Evolutionary conservation across 2,888 invertebrate species (phyloP), one percentile per base, ranked within the genome.

Genomic region (Carterocephalus palaemon): DNA sequence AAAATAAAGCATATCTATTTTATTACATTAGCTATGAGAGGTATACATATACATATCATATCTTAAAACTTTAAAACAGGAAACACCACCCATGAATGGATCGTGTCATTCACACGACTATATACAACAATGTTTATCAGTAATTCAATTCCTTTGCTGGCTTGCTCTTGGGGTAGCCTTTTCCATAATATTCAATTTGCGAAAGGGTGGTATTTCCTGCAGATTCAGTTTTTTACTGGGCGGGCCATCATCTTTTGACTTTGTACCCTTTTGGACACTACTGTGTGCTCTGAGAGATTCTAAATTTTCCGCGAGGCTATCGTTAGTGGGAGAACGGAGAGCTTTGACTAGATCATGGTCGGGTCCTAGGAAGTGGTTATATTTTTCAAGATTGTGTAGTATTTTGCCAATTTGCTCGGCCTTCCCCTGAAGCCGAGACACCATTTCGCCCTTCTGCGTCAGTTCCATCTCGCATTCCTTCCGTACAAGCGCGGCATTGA

Each of bases 401-500:
- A 96, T 94, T 89, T 95, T 94, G 86, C 96, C 96, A 84, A 98
- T 96, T 87, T 97, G 96, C 74, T 94, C 94, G 63, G 97, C 96
- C 89, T 97, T 98, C 69, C 93, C 93, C 87, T 98, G 98, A 64
- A 98, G 92, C 67, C 96, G 93, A 77, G 94, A 93, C 67, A 98
- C 97, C 92, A 97, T 93, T 88, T 97, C 96, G 66, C 96, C 96
- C 84, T 98, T 98, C 89, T 97, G 96, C 69, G 96, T 96, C 79
- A 98, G 90, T 83, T 97, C 96, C 89, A 92, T 91, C 88, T 98
- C 97, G 89, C 96, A 96, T 89, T 96, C 96, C 96, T 96, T 86
- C 80, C 83, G 67, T 75, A 66, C 60, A 73, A 70, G 64, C 77
- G 79, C 79, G 78, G 80, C 81, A 84, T 75, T 70, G 70, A 67